phyloP scores from a whole-genome alignment of 2,797 vertebrate species.

The Telmatherina bonti region DNA sequence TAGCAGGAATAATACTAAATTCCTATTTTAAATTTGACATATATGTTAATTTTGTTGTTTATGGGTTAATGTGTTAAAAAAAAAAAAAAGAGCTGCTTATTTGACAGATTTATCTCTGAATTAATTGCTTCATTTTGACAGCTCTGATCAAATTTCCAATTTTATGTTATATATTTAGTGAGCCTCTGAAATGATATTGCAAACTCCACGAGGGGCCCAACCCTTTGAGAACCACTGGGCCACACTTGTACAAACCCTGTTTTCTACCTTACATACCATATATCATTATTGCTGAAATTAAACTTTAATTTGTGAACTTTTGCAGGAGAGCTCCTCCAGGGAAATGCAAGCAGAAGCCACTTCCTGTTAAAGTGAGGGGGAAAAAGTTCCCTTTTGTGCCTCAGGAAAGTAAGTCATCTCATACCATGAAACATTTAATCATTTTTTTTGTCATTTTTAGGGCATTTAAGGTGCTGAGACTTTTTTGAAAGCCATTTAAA shows the following conservation, averaged over 20 bases:
- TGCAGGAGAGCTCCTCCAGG: constrained; percentile 87
- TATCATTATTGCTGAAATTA: not conserved
- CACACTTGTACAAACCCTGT: not conserved
- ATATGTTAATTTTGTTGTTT: too few species aligned
- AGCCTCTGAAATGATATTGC: too few species aligned
- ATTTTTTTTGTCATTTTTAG: not conserved
- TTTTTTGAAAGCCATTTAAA: not conserved
- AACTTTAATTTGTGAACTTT: constrained; percentile 9
- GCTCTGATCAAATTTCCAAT: too few species aligned
- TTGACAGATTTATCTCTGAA: too few species aligned
- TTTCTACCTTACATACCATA: not conserved
- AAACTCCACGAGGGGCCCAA: too few species aligned
- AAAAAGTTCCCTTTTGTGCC: constrained; percentile 83
- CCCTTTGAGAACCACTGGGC: too few species aligned
- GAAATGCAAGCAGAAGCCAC: constrained; percentile 85
- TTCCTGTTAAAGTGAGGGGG: constrained; percentile 85
- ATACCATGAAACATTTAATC: not conserved
- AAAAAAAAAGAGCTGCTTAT: too few species aligned
- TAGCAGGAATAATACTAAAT: too few species aligned
- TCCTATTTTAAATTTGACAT: too few species aligned
- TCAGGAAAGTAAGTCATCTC: constrained; percentile 80
- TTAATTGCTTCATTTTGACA: too few species aligned
- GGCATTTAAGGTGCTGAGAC: constrained; percentile 14
- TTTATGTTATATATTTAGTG: too few species aligned
- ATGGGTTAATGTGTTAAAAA: too few species aligned